These are phyloP conservation scores for Apocrypta bakeri DNA, from an alignment of 1,140 invertebrate genomes.

Conservation along the genomic window DNA sequence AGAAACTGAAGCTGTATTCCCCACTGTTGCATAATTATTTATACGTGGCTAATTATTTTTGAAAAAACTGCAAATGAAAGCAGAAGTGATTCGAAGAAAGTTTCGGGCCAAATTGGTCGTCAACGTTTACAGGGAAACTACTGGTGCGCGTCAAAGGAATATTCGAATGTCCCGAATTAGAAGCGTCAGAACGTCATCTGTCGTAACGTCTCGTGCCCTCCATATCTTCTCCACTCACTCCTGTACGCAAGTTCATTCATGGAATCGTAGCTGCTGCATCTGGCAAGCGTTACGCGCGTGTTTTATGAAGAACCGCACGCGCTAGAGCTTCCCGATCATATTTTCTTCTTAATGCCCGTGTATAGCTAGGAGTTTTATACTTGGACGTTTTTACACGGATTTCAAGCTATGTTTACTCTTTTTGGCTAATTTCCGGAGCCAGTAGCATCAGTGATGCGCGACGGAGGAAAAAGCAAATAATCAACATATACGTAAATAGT, in stretches of 20 bases:
- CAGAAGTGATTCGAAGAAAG: constrained; percentile 40
- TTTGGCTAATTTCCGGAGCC: not conserved
- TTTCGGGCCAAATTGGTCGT: constrained; percentile 8
- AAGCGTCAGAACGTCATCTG: constrained; percentile 45
- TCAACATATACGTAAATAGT: not conserved
- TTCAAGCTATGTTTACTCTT: not conserved
- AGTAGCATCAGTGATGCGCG: not conserved
- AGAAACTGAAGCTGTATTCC: constrained; percentile 25
- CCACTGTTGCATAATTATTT: constrained; percentile 21
- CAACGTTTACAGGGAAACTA: not conserved
- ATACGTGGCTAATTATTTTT: constrained; percentile 12
- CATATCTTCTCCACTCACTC: constrained; percentile 12
- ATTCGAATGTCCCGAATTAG: constrained; percentile 49
- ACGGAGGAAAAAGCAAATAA: not conserved
- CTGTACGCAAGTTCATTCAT: constrained; percentile 39
- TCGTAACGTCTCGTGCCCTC: constrained; percentile 30
- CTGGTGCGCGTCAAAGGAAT: constrained; percentile 22
- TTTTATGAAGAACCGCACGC: not conserved
- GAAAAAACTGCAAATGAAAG: not conserved
- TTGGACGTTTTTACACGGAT: not conserved
- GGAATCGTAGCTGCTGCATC: constrained; percentile 39
- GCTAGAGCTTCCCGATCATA: not conserved
- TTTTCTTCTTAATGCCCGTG: constrained; percentile 1
- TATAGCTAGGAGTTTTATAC: not conserved
- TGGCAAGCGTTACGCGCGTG: constrained; percentile 39